phyloP scores from a whole-genome alignment of 2,797 vertebrate species.

The Dicrostonyx torquatus region DNA sequence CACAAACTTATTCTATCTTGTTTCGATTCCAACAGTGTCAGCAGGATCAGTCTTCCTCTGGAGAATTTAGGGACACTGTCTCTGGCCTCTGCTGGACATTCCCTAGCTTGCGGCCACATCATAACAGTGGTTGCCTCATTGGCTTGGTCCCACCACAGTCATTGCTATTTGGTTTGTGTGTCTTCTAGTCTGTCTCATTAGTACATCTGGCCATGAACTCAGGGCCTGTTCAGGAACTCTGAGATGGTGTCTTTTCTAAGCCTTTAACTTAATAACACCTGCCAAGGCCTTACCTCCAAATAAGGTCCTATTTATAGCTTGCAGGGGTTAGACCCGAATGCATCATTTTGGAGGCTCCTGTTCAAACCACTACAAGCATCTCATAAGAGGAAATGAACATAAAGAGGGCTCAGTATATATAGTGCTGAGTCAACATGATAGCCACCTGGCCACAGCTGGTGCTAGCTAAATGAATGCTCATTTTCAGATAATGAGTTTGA shows the following conservation, averaged over 20 bases:
- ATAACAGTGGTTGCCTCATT: not conserved
- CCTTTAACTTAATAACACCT: not conserved
- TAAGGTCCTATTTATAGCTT: not conserved
- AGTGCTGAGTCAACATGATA: not conserved
- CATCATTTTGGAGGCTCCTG: not conserved
- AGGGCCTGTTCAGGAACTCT: not conserved
- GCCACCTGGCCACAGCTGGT: not conserved
- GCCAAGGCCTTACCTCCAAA: not conserved
- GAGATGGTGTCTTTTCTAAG: not conserved
- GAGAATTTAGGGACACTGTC: not conserved
- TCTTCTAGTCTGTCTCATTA: not conserved
- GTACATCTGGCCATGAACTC: not conserved
- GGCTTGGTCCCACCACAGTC: not conserved
- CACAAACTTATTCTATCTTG: not conserved
- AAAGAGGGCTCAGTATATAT: not conserved
- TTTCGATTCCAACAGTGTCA: not conserved
- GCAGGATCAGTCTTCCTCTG: not conserved
- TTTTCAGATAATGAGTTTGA: constrained; percentile 1
- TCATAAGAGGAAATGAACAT: not conserved
- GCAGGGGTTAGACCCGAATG: not conserved
- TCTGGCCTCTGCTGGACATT: not conserved
- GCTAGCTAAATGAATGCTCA: not conserved
- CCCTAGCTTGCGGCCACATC: not conserved
- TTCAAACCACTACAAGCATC: not conserved
- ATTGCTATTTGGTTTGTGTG: not conserved